Evolutionary conservation across 2,888 invertebrate genomes (phyloP), one percentile per base, ranked within the genome.

Genomic region (Apodemia duryi): DNA sequence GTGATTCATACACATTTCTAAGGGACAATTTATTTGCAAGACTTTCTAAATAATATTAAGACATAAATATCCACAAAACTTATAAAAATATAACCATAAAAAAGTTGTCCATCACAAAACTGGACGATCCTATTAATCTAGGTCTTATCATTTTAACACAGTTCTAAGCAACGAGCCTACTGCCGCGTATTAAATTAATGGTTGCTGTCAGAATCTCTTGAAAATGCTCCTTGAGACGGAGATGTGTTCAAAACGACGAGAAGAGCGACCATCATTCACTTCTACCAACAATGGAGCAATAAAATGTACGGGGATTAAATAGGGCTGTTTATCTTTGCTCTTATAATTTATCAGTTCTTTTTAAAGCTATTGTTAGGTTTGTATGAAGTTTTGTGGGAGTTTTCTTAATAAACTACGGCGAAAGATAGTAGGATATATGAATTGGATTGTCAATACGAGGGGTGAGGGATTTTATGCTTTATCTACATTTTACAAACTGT

Each of bases 121-220:
- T 32, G 57, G 57, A 57, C 57, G 61, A 63, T 62, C 62, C 63
- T 63, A 68, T 68, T 65, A 66, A 65, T 66, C 65, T 63, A 64
- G 68, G 65, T 63, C 68, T 63, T 62, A 64, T 68, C 66, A 68
- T 68, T 63, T 54, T 57, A 68, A 72, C 73, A 70, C 75, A 38
- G 61, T 75, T 74, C 71, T 70, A 73, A 75, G 74, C 74, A 77
- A 79, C 78, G 78, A 78, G 76, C 74, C 77, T 46, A 62, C 67
- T 74, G 73, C 72, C 73, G 70, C 73, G 74, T 74, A 80, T 80
- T 76, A 80, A 82, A 85, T 85, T 85, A 85, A 85, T 85, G 81
- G 73, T 78, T 75, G 75, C 80, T 83, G 84, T 83, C 84, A 81
- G 78, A 78, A 77, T 81, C 66, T 60, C 77, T 77, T 77, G 77